Evolutionary conservation across 92 coral and sea anemone genomes (phyloP).

Genomic region (Epizoanthus ramosus): DNA sequence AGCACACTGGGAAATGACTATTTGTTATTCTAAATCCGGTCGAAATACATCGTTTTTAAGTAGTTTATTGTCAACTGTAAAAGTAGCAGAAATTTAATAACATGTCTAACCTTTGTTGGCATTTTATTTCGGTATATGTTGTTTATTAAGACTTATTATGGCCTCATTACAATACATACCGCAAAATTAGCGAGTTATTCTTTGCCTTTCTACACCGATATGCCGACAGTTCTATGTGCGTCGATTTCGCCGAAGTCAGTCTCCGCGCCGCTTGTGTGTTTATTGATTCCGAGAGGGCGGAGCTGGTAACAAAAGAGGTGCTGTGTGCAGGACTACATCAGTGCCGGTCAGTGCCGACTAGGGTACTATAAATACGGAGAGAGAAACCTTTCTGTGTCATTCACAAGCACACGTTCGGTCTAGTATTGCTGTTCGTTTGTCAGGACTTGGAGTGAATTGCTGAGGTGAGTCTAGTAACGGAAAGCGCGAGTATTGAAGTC

Average conservation of each 20-base stretch:
- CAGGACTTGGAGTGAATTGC: neutral
- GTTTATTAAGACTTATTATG: constrained; percentile 6
- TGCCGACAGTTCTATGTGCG: constrained; percentile 4
- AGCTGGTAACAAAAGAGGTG: constrained; percentile 17
- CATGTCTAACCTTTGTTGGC: constrained; percentile 1
- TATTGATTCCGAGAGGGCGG: constrained; percentile 5
- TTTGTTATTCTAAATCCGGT: neutral
- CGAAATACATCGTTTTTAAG: neutral
- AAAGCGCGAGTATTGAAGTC: neutral
- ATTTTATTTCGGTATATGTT: neutral
- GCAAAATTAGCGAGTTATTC: constrained; percentile 1
- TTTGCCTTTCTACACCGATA: neutral
- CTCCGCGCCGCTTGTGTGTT: constrained; percentile 12
- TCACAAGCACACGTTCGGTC: neutral
- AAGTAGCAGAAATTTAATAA: constrained; percentile 1
- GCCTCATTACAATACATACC: constrained; percentile 5
- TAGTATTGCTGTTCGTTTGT: neutral
- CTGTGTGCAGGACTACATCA: neutral
- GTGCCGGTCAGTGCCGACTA: neutral
- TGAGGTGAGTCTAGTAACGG: neutral
- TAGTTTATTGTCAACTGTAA: neutral
- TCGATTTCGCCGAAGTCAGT: constrained; percentile 11
- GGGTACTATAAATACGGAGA: neutral
- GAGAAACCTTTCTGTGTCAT: neutral
- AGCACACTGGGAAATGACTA: neutral